Conservation (phyloP, 2,113 vertebrate species). For the Petrocephalus zakoni region DNA sequence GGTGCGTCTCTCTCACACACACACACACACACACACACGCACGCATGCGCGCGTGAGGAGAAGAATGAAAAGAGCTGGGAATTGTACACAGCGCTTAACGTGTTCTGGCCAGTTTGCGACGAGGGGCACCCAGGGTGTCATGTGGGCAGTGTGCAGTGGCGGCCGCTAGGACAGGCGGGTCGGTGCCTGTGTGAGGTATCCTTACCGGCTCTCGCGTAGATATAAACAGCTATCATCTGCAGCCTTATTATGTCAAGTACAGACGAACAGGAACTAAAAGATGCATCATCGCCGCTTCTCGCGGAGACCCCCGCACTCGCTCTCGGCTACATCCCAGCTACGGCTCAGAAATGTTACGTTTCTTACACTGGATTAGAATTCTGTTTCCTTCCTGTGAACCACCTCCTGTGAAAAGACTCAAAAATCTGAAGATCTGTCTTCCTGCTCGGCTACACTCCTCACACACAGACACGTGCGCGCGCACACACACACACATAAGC, state of each 20-base stretch:
- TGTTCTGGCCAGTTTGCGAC: background rate
- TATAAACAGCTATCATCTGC: background rate
- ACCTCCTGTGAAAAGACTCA: conserved; percentile 60
- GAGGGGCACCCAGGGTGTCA: background rate
- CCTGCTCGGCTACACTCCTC: conserved; percentile 31
- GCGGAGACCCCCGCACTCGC: background rate
- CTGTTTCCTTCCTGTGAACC: conserved; percentile 47
- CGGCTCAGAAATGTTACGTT: conserved; percentile 37
- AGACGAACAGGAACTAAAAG: background rate
- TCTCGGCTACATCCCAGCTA: conserved; percentile 61
- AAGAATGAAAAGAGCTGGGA: background rate
- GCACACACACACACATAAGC: background rate
- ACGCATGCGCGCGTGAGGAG: background rate
- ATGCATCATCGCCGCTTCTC: background rate
- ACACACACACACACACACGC: conserved; percentile 9
- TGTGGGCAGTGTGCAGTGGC: background rate
- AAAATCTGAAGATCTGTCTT: conserved; percentile 72
- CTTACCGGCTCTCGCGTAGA: background rate
- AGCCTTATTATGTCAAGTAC: background rate
- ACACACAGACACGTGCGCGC: background rate
- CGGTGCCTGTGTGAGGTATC: background rate
- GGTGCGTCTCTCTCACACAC: background rate
- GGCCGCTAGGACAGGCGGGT: background rate
- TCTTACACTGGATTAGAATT: background rate
- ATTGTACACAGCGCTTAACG: background rate